A percentile compares a stretch with the other conserved stretches of the same genome.
phyloP scores from a whole-genome alignment of 1,140 invertebrate genomes.

The Anastrepha obliqua region DNA sequence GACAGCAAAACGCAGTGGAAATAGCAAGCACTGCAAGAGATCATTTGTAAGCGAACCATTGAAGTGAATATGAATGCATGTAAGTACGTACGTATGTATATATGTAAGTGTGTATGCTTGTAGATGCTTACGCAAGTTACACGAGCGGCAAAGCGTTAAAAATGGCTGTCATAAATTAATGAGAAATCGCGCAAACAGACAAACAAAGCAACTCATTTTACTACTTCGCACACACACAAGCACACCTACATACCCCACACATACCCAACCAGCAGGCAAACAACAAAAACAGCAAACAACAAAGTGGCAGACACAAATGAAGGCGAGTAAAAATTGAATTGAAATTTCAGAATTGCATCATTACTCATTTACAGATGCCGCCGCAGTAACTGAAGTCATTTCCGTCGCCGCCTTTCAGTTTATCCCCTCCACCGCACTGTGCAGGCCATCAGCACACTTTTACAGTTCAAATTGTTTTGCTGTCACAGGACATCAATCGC shows the following conservation, averaged over 20 bases:
- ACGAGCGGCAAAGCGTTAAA: conserved; percentile 45
- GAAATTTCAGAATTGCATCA: conserved; percentile 55
- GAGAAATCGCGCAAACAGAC: conserved; percentile 8
- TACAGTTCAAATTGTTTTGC: conserved; percentile 46
- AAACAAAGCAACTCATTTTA: conserved; percentile 2
- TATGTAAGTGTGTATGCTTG: not conserved
- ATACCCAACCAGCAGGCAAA: not conserved
- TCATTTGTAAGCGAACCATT: conserved; percentile 11
- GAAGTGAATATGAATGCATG: not conserved
- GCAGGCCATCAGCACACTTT: not conserved
- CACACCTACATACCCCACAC: not conserved
- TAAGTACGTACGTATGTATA: not conserved
- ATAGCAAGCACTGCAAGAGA: not conserved
- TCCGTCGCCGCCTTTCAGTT: not conserved
- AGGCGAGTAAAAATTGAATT: conserved; percentile 52
- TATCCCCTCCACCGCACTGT: not conserved
- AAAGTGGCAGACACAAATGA: not conserved
- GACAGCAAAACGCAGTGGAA: not conserved
- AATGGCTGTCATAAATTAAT: conserved; percentile 55
- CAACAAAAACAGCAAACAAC: not conserved
- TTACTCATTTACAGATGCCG: conserved; percentile 53
- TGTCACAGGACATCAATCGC: conserved; percentile 47
- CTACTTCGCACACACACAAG: not conserved
- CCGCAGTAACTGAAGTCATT: conserved; percentile 29
- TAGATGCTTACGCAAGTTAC: not conserved